Percentiles rank a stretch among this genome's conserved stretches.
These are phyloP conservation scores for Monoplex corrugatus DNA, from an alignment of 2,888 invertebrate species.

Conservation along the genomic window DNA sequence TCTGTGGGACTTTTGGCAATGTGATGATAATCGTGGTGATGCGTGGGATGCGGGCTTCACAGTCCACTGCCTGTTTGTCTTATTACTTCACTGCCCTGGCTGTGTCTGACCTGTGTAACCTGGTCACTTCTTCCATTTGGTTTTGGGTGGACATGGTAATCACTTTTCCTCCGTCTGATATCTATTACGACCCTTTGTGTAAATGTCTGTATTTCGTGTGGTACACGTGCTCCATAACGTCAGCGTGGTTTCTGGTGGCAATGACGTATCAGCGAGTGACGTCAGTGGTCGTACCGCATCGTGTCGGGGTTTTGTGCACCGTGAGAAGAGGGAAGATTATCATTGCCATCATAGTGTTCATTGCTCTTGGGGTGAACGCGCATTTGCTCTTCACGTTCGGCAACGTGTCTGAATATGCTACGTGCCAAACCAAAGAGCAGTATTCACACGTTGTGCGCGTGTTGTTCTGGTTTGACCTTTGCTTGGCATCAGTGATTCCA, in stretches of 20 bases:
- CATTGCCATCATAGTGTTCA: neutral
- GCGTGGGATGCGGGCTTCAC: too few relatives aligned
- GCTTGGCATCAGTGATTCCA: neutral
- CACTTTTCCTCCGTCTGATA: too few relatives aligned
- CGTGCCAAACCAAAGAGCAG: neutral
- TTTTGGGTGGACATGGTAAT: too few relatives aligned
- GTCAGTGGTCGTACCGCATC: neutral
- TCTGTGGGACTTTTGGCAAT: too few relatives aligned
- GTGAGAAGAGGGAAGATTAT: neutral
- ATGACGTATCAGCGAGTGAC: conserved; percentile 22
- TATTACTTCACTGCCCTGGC: too few relatives aligned
- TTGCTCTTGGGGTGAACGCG: neutral
- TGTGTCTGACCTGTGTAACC: too few relatives aligned
- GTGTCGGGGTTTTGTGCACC: neutral
- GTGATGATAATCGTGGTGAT: too few relatives aligned
- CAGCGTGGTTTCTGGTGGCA: conserved; percentile 4
- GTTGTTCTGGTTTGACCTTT: neutral
- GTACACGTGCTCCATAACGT: neutral
- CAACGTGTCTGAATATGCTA: neutral
- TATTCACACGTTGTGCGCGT: too few relatives aligned
- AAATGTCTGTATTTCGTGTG: neutral
- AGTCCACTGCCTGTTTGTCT: too few relatives aligned
- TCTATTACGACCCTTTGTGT: neutral
- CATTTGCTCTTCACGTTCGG: neutral
- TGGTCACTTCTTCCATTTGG: too few relatives aligned